Conservation (phyloP, 2,888 invertebrate genomes). For the Dryococelus australis region DNA sequence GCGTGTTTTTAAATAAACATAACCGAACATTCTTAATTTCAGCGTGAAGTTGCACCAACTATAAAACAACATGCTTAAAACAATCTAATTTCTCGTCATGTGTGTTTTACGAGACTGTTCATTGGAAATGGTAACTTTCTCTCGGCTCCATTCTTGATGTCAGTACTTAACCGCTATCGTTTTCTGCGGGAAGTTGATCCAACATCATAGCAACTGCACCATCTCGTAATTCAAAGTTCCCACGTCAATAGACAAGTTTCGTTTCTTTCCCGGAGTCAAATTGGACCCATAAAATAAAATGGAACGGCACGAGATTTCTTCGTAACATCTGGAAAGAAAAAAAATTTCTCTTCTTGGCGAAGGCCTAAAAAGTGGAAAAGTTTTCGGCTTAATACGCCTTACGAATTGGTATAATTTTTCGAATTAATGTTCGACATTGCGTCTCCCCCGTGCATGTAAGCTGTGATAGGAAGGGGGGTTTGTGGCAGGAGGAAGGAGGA, state of each 20-base stretch:
- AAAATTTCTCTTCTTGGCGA: neutral
- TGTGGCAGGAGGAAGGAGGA: neutral
- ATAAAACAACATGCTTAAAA: too few relatives aligned
- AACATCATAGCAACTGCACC: neutral
- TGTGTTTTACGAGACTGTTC: too few relatives aligned
- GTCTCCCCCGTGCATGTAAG: constrained; percentile 20
- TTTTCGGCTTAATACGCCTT: constrained; percentile 25
- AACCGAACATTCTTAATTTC: too few relatives aligned
- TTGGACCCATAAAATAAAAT: constrained; percentile 16
- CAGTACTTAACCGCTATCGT: neutral
- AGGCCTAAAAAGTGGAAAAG: constrained; percentile 25
- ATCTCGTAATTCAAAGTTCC: constrained; percentile 11
- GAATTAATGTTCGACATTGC: constrained; percentile 22
- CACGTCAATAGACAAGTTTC: constrained; percentile 7
- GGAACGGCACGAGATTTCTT: neutral
- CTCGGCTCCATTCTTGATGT: neutral
- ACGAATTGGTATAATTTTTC: constrained; percentile 29
- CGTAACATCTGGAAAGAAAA: neutral
- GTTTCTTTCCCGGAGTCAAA: neutral
- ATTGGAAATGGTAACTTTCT: too few relatives aligned
- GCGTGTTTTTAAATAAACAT: too few relatives aligned
- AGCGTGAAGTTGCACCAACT: too few relatives aligned
- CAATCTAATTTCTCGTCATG: too few relatives aligned
- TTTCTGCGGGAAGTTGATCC: neutral
- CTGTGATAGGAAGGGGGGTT: neutral